Evolutionary conservation across 2,113 vertebrate genomes (phyloP), one percentile per base, ranked within the genome.

Genomic region (Cyphomyrus discorhynchus): DNA sequence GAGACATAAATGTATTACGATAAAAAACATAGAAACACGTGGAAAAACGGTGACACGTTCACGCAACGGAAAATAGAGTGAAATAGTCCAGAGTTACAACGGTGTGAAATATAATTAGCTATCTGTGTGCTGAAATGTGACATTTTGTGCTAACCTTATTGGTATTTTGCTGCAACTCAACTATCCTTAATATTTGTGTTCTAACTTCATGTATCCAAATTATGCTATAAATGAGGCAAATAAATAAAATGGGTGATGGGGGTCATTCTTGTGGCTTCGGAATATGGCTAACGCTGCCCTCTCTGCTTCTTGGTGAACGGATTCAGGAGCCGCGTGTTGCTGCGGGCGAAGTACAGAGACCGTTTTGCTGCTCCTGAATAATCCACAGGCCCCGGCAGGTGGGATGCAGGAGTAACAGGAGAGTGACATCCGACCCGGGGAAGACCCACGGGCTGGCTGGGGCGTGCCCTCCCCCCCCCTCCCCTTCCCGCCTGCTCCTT

Each of bases 301-400:
- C 11, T 52, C 24, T 86, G 49, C 11, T 10, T 19, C 1, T 86
- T 15, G 46, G 47, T 13, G 5, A 86, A n/a, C 0, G 13, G 39
- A 46, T 27, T 49, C 47, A 35, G 10, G 47, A 11, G 46, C 88
- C 86, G 92, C 91, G 91, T 94, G 94, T 94, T 92, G 91, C 89
- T 88, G 92, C 93, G 93, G 92, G 93, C 66, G 92, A 47, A 49
- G 92, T 92, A 95, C 95, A 95, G 95, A 95, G 92, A 93, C 91
- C 94, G 89, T 96, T 96, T 96, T 95, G 95, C 95, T 92, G 93
- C 94, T 96, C 92, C 91, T 96, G 93, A 96, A 95, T 96, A 95
- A 96, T 95, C 94, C 94, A 96, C 92, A 94, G 92, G 93, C 92
- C 91, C 89, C 91, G 92, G 93, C 95, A 95, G 94, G 94, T 95